These are phyloP conservation scores for Cettia cetti DNA, from an alignment of 2,113 vertebrate species.

Conservation along the genomic window DNA sequence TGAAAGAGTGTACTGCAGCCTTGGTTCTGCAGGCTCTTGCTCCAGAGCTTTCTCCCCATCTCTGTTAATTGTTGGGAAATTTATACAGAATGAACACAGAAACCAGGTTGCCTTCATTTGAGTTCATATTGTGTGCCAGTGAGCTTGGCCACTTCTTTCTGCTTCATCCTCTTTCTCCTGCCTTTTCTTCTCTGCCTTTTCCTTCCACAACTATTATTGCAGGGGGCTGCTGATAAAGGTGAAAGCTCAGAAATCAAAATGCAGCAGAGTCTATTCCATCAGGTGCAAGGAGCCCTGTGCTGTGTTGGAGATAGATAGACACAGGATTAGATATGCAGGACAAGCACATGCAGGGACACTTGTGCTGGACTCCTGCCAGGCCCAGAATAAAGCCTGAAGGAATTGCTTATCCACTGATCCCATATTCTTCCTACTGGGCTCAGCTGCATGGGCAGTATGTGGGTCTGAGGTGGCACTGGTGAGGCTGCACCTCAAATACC, in stretches of 20 bases:
- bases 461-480: not conserved
- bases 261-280: not conserved
- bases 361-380: fast-evolving
- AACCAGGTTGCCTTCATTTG: not conserved
- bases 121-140: not conserved
- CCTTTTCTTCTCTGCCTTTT: not conserved
- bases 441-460: not conserved
- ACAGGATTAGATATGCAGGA: not conserved
- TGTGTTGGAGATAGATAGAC: not conserved
- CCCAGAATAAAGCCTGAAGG: not conserved
- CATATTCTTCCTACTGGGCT: not conserved
- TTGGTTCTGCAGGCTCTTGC: not conserved
- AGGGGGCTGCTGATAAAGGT: not conserved
- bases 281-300: not conserved
- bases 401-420: not conserved
- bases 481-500: not conserved
- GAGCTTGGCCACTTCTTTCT: not conserved
- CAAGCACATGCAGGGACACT: not conserved
- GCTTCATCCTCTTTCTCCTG: not conserved
- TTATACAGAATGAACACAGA: not conserved
- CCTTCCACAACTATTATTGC: not conserved
- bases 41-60: not conserved
- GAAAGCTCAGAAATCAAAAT: not conserved
- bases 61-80: not conserved
- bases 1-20: not conserved